These are phyloP conservation scores for Lycophotia porphyrea DNA, from an alignment of 2,888 invertebrate species.

Conservation along the genomic window DNA sequence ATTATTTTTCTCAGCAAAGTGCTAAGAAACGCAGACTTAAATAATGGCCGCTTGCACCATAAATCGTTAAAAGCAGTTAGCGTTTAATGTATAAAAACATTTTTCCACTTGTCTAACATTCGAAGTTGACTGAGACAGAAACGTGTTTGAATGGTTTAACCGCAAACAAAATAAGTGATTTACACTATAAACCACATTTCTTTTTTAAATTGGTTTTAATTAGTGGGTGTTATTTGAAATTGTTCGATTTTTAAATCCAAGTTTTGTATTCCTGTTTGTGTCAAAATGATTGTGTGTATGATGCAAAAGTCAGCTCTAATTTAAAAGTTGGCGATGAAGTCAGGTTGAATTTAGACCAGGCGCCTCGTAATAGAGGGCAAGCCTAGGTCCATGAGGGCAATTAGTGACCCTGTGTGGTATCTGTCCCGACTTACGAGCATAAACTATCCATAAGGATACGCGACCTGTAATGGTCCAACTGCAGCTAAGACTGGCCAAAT, in stretches of 20 bases:
- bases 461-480: not conserved
- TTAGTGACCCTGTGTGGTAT: not conserved
- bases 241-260: not conserved
- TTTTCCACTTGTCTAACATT: not conserved
- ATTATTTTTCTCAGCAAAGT: constrained; percentile 23
- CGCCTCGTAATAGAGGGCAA: not conserved
- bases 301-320: not conserved
- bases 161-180: not conserved
- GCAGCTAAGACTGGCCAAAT: too few species aligned
- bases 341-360: not conserved
- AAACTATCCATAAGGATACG: not conserved
- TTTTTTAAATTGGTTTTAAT: not conserved
- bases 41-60: not conserved
- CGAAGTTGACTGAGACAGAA: not conserved
- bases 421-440: not conserved
- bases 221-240: too few species aligned
- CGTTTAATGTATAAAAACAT: not conserved
- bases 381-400: not conserved
- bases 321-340: not conserved
- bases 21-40: constrained; percentile 1
- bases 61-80: not conserved
- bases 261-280: not conserved
- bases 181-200: not conserved
- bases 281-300: not conserved
- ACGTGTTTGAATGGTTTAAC: too few species aligned